A percentile compares a stretch with the other conserved stretches of the same genome.
These are phyloP conservation scores for Caranx ignobilis DNA, from an alignment of 2,113 vertebrate genomes.

Conservation along the genomic window DNA sequence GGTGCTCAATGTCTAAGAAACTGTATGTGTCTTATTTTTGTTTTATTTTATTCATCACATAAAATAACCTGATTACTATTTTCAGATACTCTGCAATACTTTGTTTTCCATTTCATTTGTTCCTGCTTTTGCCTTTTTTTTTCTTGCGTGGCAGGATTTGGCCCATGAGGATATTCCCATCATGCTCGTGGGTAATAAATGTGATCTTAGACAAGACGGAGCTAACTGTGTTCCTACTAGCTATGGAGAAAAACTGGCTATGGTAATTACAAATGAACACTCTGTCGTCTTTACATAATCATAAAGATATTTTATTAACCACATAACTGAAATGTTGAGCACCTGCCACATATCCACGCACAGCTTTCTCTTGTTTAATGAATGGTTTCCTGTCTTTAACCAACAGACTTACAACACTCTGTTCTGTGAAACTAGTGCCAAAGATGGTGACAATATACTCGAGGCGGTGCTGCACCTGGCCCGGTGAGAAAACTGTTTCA, in stretches of 20 bases:
- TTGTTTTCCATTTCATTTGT: background rate
- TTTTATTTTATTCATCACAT: background rate
- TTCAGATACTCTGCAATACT: background rate
- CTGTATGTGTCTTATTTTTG: background rate
- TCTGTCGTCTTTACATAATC: background rate
- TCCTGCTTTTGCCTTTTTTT: no score
- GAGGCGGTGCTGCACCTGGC: constrained; percentile 95
- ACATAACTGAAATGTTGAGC: background rate
- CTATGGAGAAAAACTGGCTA: constrained; percentile 95
- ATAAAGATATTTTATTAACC: background rate
- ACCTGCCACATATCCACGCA: background rate
- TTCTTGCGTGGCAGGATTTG: constrained; percentile 85
- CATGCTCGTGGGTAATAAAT: constrained; percentile 97
- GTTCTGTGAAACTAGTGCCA: constrained; percentile 96
- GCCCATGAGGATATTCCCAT: constrained; percentile 90
- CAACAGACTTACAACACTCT: constrained; percentile 88
- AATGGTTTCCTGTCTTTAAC: constrained; percentile 15
- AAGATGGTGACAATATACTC: constrained; percentile 91
- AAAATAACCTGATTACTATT: background rate
- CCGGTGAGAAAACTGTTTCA: constrained; percentile 81
- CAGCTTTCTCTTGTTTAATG: background rate
- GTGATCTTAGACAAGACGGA: constrained; percentile 87
- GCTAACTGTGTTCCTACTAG: constrained; percentile 86
- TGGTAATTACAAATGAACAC: constrained; percentile 84
- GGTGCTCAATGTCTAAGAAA: background rate